Base-by-base conservation (phyloP, 2,888 invertebrate genomes). In the Hipparchia sbordonii region DNA sequence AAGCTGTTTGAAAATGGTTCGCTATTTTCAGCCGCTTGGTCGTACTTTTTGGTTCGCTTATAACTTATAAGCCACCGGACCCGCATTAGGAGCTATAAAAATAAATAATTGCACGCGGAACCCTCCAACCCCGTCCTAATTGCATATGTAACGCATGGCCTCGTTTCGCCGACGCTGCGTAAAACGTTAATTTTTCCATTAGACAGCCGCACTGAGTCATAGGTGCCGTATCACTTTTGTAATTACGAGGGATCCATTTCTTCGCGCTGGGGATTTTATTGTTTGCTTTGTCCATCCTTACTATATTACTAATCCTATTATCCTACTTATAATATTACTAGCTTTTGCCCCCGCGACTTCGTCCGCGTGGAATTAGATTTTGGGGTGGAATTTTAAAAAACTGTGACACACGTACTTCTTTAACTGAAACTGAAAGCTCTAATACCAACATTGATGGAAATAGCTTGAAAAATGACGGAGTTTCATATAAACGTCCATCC, bases 101-200 rank as follows among this genome's bases (percentile, higher is more conserved):
- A 45, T 39, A 33, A 51, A 61, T 13, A 61, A 52, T 60, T 2
- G n/a, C 45, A 23, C 67, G 67, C 71, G 59, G 77, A 74, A 73
- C 74, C 72, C 73, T 66, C 33, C 60, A 13, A 46, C 63, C 10
- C 13, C 39, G 62, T 60, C 56, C 61, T 73, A 71, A 71, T 65
- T 60, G 70, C 66, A 52, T 66, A 70, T 46, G 67, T 67, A 65
- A 72, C 73, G 70, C 72, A 56, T 63, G 65, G 69, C 70, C 62
- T 68, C 63, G 60, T 61, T 66, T 54, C 70, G 66, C 57, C 71
- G 70, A 46, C 71, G 74, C 73, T 75, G 78, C 76, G 74, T 75
- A 77, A 77, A 76, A 74, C 78, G 75, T 74, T 76, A 73, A 76
- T 72, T 75, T 74, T 76, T 72, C 73, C 77, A 75, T 74, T 75